These are phyloP conservation scores for Daubentonia madagascariensis DNA, from an alignment of 2,113 vertebrate genomes.

Conservation along the genomic window DNA sequence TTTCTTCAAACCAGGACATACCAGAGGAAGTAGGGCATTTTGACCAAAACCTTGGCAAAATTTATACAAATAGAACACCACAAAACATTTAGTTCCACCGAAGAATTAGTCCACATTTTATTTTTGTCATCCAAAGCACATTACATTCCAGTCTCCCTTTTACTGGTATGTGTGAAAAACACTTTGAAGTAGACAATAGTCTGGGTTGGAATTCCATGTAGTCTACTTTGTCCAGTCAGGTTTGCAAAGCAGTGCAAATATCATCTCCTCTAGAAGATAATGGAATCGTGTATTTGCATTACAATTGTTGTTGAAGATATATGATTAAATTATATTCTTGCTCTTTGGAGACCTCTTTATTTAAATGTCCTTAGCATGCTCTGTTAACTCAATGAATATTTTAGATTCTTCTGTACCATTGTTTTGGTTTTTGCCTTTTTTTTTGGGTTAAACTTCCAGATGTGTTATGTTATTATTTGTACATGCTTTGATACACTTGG, in stretches of 20 bases:
- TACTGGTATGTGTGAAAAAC: background rate
- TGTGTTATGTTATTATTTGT: background rate
- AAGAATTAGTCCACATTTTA: conserved; percentile 45
- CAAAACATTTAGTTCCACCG: conserved; percentile 10
- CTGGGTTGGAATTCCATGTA: background rate
- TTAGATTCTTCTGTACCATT: background rate
- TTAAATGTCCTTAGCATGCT: background rate
- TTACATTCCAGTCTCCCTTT: background rate
- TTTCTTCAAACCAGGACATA: conserved; percentile 52
- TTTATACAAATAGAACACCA: conserved; percentile 29
- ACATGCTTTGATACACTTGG: background rate
- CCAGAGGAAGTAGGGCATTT: background rate
- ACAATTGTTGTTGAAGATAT: background rate
- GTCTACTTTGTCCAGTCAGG: background rate
- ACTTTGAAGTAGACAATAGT: background rate
- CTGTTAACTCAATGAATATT: background rate
- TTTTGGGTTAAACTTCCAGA: background rate
- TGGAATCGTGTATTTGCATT: background rate
- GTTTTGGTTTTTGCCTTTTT: background rate
- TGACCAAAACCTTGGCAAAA: conserved; percentile 34
- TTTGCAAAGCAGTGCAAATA: background rate
- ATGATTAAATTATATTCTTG: background rate
- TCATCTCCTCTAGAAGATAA: background rate
- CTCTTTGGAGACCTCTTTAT: background rate
- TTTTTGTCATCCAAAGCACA: conserved; percentile 35